Evolutionary conservation across 1,140 invertebrate genomes (phyloP).

Genomic region (Camponotus floridanus): DNA sequence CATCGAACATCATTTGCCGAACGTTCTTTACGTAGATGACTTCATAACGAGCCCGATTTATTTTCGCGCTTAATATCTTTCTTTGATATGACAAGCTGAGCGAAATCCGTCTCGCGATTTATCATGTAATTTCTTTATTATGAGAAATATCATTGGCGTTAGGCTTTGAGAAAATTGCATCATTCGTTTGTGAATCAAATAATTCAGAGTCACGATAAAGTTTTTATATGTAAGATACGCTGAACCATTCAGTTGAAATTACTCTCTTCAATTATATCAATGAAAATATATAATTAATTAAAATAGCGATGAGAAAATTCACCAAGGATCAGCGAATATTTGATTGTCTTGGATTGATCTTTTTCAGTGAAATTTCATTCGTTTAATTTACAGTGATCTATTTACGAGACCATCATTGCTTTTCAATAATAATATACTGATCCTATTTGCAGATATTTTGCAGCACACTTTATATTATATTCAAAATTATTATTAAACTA

Average conservation of each 20-base stretch:
- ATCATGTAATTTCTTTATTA: neutral
- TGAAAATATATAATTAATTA: no score
- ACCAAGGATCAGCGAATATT: no score
- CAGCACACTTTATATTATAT: no score
- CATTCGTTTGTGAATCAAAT: neutral
- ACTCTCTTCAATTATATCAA: no score
- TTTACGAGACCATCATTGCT: no score
- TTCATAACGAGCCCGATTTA: neutral
- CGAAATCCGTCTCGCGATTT: conserved; percentile 11
- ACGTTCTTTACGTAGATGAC: conserved; percentile 1
- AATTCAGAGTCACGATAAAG: neutral
- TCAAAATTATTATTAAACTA: no score
- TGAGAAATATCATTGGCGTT: neutral
- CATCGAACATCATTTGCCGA: conserved; percentile 25
- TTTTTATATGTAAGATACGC: neutral
- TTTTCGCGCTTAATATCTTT: conserved; percentile 14
- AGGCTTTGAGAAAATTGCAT: neutral
- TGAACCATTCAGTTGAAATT: neutral
- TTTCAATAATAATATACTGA: no score
- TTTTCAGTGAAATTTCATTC: no score
- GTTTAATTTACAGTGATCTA: no score
- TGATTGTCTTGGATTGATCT: no score
- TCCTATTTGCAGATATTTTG: no score
- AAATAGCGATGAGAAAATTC: no score
- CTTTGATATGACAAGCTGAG: conserved; percentile 9